These are phyloP conservation scores for Hassar affinis DNA, from an alignment of 2,113 vertebrate genomes.

Conservation along the genomic window DNA sequence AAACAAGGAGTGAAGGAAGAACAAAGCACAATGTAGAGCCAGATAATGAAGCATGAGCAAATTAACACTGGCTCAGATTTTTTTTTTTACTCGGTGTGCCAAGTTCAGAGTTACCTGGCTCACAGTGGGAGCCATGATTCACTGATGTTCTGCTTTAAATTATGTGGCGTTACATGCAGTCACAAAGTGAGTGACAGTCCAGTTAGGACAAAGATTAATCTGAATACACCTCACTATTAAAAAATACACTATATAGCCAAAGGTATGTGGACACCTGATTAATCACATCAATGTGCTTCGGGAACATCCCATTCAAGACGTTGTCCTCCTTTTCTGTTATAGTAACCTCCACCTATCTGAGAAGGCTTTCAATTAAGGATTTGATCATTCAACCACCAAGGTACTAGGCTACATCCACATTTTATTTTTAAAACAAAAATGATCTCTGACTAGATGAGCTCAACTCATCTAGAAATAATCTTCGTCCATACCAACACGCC, in stretches of 20 bases:
- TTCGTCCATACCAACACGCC: no score
- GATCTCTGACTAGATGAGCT: no score
- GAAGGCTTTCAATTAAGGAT: background rate
- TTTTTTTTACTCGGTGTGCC: background rate
- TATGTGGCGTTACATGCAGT: conserved; percentile 56
- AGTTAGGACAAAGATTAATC: conserved; percentile 58
- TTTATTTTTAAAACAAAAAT: no score
- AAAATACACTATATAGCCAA: background rate
- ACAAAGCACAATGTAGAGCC: background rate
- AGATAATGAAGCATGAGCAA: background rate
- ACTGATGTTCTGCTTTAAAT: conserved; percentile 59
- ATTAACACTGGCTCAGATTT: background rate
- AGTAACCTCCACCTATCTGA: background rate
- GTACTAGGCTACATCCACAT: no score
- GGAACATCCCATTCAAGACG: background rate
- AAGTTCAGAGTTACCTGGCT: background rate
- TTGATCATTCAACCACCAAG: background rate
- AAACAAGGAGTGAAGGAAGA: background rate
- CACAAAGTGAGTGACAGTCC: conserved; percentile 67
- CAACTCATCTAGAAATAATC: no score
- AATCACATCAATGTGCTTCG: no score
- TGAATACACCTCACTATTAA: background rate
- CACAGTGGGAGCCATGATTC: conserved; percentile 45
- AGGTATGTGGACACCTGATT: background rate
- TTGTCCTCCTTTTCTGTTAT: background rate